Percentiles rank a stretch among this genome's conserved stretches.
These are phyloP conservation scores for Himalopsyche phryganea DNA, from an alignment of 1,140 invertebrate genomes.

Conservation along the genomic window DNA sequence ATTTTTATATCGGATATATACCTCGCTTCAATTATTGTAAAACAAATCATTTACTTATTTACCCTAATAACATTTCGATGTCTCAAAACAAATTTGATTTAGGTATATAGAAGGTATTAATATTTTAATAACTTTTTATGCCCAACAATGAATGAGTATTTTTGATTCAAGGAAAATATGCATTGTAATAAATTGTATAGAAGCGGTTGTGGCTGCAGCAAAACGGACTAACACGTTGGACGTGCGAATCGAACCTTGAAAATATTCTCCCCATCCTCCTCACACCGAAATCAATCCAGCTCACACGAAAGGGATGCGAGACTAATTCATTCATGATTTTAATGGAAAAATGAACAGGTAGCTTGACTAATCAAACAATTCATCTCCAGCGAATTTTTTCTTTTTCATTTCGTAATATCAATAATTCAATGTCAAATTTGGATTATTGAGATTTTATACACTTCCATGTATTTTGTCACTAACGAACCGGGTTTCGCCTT, in stretches of 20 bases:
- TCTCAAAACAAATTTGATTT: too few relatives aligned
- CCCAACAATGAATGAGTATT: neutral
- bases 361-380: neutral
- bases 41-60: too few relatives aligned
- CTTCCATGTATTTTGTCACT: too few relatives aligned
- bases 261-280: constrained; percentile 11
- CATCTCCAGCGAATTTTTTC: too few relatives aligned
- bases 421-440: too few relatives aligned
- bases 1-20: too few relatives aligned
- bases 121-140: neutral
- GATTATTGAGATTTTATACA: too few relatives aligned
- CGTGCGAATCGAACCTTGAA: constrained; percentile 30
- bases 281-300: neutral
- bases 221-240: constrained; percentile 21
- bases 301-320: constrained; percentile 4
- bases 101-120: too few relatives aligned
- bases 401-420: too few relatives aligned
- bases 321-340: constrained; percentile 28
- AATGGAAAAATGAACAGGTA: constrained; percentile 13
- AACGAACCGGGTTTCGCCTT: too few relatives aligned
- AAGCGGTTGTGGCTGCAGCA: neutral
- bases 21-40: too few relatives aligned
- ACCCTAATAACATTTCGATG: too few relatives aligned
- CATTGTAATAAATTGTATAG: constrained; percentile 17
- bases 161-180: constrained; percentile 10